Evolutionary conservation across 2,113 vertebrate genomes (phyloP).

Genomic region (Chloebia gouldiae): DNA sequence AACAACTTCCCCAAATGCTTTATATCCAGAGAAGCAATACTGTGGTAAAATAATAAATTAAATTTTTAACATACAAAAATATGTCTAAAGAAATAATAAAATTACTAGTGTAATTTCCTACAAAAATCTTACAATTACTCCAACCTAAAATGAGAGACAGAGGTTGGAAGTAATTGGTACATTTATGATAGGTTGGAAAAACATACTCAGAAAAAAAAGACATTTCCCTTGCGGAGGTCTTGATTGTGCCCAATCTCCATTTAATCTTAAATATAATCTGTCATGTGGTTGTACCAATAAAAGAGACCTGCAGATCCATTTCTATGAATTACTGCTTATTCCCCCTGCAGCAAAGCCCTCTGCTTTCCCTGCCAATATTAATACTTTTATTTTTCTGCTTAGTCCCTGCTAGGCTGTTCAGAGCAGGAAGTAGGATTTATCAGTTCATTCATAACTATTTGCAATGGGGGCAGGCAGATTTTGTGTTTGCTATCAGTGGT

Average conservation of each 20-base stretch:
- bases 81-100: not conserved
- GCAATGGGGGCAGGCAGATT: not conserved
- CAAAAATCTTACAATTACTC: not conserved
- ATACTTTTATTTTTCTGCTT: not conserved
- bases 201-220: not conserved
- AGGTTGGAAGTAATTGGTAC: not conserved
- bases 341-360: not conserved
- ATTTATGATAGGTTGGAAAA: not conserved
- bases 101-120: not conserved
- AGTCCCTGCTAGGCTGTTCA: not conserved
- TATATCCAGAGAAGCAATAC: not conserved
- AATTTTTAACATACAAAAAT: not conserved
- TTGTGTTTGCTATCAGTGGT: fast-evolving
- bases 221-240: not conserved
- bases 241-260: not conserved
- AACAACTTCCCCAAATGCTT: not conserved
- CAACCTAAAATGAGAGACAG: not conserved
- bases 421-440: not conserved
- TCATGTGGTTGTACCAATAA: not conserved
- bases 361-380: not conserved
- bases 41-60: not conserved
- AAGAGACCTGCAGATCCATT: not conserved
- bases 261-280: not conserved
- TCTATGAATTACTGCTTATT: not conserved
- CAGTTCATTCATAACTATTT: not conserved